Percentiles rank a stretch among this genome's conserved stretches.
phyloP scores from a whole-genome alignment of 2,797 vertebrate species.

The Notolepis coatsorum region DNA sequence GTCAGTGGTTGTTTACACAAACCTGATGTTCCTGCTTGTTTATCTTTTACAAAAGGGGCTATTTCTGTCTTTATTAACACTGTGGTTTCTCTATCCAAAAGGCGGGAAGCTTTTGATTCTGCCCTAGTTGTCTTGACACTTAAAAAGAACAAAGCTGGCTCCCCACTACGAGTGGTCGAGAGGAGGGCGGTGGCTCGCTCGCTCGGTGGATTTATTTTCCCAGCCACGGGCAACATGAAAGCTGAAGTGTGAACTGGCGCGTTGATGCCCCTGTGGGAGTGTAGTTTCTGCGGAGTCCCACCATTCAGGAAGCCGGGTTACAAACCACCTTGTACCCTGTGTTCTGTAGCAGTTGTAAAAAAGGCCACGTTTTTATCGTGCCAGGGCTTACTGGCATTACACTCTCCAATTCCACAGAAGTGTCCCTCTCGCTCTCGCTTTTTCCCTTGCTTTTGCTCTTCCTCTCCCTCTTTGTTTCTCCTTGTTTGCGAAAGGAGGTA shows the following conservation, averaged over 20 bases:
- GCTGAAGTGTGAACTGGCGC: slow-evolving; percentile 12
- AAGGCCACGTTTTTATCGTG: slow-evolving; percentile 19
- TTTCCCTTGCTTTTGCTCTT: too few species aligned
- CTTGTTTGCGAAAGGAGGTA: too few species aligned
- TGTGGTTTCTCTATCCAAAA: not conserved
- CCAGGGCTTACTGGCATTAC: slow-evolving; percentile 7
- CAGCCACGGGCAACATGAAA: slow-evolving; percentile 1
- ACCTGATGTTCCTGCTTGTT: slow-evolving; percentile 3
- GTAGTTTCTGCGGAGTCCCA: slow-evolving; percentile 7
- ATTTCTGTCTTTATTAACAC: not conserved
- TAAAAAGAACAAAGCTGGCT: slow-evolving; percentile 11
- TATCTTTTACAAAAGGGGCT: slow-evolving; percentile 13
- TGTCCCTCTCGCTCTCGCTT: slow-evolving; percentile 12
- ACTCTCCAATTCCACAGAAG: not conserved
- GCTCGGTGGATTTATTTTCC: slow-evolving; percentile 1
- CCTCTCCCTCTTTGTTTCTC: too few species aligned
- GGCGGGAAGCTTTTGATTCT: not conserved
- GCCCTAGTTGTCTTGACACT: not conserved
- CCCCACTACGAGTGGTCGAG: not conserved
- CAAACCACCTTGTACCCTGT: slow-evolving; percentile 29
- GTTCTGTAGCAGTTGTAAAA: slow-evolving; percentile 19
- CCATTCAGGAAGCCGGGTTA: slow-evolving; percentile 24
- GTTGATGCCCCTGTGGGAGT: not conserved
- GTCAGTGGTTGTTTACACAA: slow-evolving; percentile 9
- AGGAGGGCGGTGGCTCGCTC: not conserved